Percentiles rank a stretch among this genome's conserved stretches.
Conservation (phyloP, 2,797 vertebrate species). For the Rhinogobio ventralis region DNA sequence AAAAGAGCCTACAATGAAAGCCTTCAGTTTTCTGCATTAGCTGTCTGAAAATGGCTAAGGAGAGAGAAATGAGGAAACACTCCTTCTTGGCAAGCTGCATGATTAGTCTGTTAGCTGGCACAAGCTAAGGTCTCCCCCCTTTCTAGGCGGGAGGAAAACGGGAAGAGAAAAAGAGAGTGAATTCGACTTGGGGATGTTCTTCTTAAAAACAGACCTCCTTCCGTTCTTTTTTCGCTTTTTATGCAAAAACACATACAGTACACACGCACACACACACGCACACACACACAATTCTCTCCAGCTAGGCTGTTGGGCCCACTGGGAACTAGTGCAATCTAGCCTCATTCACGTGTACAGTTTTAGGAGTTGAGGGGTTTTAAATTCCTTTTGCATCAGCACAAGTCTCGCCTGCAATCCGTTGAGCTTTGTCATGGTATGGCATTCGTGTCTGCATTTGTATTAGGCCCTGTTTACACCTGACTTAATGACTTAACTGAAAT, state of each 20-base stretch:
- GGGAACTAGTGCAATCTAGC: slow-evolving; percentile 5
- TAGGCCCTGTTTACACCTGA: slow-evolving; percentile 33
- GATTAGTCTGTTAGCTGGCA: slow-evolving; percentile 45
- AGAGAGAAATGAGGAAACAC: slow-evolving; percentile 39
- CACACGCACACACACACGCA: neutral
- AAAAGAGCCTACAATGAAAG: slow-evolving; percentile 20
- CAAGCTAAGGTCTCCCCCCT: slow-evolving; percentile 6
- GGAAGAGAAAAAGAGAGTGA: neutral
- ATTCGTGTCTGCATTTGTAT: slow-evolving; percentile 27
- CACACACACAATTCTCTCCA: neutral
- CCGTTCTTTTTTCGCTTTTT: neutral
- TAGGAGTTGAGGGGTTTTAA: neutral
- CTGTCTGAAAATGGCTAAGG: slow-evolving; percentile 25
- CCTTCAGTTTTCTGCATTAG: slow-evolving; percentile 41
- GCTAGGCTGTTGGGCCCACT: neutral
- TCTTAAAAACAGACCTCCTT: slow-evolving; percentile 35
- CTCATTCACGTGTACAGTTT: neutral
- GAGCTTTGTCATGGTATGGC: slow-evolving; percentile 10
- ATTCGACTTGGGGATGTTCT: slow-evolving; percentile 17
- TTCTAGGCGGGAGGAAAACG: neutral
- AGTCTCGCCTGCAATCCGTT: neutral
- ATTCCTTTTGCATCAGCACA: slow-evolving; percentile 28
- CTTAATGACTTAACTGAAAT: slow-evolving; percentile 22
- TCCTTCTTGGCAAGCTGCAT: slow-evolving; percentile 39
- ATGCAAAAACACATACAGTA: neutral